Conservation (phyloP, 2,888 invertebrate species). For the Leptopilina syphax region DNA sequence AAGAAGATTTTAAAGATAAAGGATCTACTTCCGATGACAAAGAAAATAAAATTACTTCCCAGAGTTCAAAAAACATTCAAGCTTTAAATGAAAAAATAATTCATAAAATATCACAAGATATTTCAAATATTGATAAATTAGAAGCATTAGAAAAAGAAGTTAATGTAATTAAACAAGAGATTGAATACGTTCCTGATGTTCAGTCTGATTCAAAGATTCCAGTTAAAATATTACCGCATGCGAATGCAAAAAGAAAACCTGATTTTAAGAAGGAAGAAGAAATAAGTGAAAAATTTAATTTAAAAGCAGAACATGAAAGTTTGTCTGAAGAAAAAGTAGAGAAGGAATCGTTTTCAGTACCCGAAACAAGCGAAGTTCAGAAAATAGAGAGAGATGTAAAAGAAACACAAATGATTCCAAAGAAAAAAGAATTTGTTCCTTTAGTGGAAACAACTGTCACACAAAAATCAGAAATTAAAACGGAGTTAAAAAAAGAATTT, state of each 20-base stretch:
- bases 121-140: slow-evolving; percentile 4
- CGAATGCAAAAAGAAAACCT: not conserved
- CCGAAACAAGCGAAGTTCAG: slow-evolving; percentile 23
- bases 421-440: slow-evolving; percentile 47
- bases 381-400: slow-evolving; percentile 25
- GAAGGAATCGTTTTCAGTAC: slow-evolving; percentile 15
- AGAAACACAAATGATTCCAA: slow-evolving; percentile 36
- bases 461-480: slow-evolving; percentile 46
- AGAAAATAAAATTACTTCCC: too few species aligned
- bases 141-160: slow-evolving; percentile 28
- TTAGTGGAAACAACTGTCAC: slow-evolving; percentile 51
- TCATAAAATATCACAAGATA: slow-evolving; percentile 6
- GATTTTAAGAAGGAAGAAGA: slow-evolving; percentile 31
- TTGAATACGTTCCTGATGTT: slow-evolving; percentile 4
- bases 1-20: slow-evolving; percentile 36
- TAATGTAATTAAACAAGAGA: slow-evolving; percentile 13
- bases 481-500: slow-evolving; percentile 59
- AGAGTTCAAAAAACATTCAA: too few species aligned
- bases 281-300: not conserved
- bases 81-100: not conserved
- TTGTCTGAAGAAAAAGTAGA: slow-evolving; percentile 23
- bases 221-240: not conserved
- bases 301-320: not conserved
- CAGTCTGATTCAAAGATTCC: not conserved
- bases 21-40: not conserved